Conservation (phyloP, 1,140 invertebrate species). For the Apolygus lucorum region DNA sequence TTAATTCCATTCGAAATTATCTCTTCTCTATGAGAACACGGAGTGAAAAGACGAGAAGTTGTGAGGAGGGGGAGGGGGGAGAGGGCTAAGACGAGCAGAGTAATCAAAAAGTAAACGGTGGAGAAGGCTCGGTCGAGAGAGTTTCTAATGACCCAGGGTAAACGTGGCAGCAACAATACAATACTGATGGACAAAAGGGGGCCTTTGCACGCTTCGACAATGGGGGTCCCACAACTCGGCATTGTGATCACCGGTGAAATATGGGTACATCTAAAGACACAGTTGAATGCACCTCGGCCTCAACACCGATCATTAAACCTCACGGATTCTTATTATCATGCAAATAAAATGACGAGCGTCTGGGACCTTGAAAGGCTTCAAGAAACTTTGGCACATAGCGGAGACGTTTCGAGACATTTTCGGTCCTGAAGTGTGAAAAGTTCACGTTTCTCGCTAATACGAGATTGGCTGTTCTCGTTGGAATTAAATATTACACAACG, state of each 20-base stretch:
- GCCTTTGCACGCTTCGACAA: neutral
- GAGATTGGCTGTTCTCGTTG: too few relatives aligned
- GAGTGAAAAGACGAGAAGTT: neutral
- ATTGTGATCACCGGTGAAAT: neutral
- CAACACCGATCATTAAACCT: neutral
- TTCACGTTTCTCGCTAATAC: too few relatives aligned
- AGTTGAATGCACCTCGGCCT: neutral
- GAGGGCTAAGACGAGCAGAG: neutral
- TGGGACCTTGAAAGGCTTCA: neutral
- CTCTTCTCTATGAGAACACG: too few relatives aligned
- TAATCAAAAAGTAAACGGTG: neutral
- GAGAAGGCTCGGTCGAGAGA: neutral
- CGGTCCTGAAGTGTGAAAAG: too few relatives aligned
- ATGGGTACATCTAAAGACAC: neutral
- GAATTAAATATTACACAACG: too few relatives aligned
- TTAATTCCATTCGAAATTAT: too few relatives aligned
- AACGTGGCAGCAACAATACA: neutral
- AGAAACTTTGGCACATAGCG: too few relatives aligned
- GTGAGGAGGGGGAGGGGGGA: too few relatives aligned
- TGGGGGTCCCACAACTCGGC: neutral
- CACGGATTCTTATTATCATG: constrained; percentile 1
- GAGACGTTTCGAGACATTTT: too few relatives aligned
- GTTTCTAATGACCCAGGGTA: neutral
- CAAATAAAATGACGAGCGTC: neutral
- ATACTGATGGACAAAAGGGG: neutral